Percentiles rank a stretch among this genome's conserved stretches.
These are phyloP conservation scores for Diadegma fenestrale DNA, from an alignment of 2,888 invertebrate species.

Conservation along the genomic window DNA sequence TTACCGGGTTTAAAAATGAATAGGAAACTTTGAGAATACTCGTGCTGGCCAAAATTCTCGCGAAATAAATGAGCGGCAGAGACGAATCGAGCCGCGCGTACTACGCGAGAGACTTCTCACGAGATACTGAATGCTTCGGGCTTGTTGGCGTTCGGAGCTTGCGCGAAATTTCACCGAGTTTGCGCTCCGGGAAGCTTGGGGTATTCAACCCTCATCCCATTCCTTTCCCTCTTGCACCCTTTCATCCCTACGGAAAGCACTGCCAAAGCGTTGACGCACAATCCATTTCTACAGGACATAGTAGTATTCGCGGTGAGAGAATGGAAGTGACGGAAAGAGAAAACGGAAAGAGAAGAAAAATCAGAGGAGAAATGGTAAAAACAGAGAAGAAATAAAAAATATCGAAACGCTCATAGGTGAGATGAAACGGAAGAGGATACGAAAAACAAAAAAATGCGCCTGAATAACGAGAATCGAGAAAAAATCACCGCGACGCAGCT, in stretches of 20 bases:
- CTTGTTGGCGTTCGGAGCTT: conserved; percentile 67
- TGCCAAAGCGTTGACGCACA: conserved; percentile 65
- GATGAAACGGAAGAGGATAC: not conserved
- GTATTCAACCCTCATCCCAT: not conserved
- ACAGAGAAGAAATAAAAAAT: not conserved
- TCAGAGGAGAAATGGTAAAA: conserved; percentile 7
- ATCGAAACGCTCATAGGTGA: not conserved
- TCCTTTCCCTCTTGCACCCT: not conserved
- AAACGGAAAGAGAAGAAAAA: conserved; percentile 15
- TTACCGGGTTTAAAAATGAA: not conserved
- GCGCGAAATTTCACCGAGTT: conserved; percentile 71
- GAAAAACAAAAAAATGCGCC: not conserved
- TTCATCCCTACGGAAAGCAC: conserved; percentile 27
- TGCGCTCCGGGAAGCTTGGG: conserved; percentile 62
- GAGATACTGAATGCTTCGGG: conserved; percentile 61
- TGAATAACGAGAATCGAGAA: not conserved
- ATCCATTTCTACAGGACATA: conserved; percentile 58
- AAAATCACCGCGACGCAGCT: not conserved
- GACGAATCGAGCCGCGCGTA: conserved; percentile 36
- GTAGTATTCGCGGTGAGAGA: conserved; percentile 32
- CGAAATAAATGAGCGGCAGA: not conserved
- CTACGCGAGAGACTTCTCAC: conserved; percentile 64
- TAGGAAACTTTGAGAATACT: not conserved
- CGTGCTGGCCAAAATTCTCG: conserved; percentile 34
- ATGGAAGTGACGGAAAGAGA: conserved; percentile 36